Evolutionary conservation across 53 echinoderm and acorn worm genomes (phyloP), one percentile per base, ranked within the genome.

Genomic region (Crossaster papposus): DNA sequence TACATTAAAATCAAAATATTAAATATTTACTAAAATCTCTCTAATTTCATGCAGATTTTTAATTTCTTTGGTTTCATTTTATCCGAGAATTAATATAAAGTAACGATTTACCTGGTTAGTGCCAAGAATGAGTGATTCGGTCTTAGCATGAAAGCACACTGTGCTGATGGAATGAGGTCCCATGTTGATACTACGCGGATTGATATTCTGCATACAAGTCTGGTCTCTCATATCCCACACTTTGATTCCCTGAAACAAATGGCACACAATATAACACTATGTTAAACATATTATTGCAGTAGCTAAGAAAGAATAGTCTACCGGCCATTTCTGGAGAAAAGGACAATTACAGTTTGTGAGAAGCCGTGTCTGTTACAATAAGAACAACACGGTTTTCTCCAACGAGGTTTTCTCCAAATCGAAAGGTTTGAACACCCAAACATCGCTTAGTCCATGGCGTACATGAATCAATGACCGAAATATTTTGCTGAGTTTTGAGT

Each of bases 191-290:
- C 90, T 95, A 22, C 97, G 78, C 9, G 95, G 95, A 70, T 95
- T 95, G 82, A 97, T 95, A 72, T 94, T 95, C 89, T 97, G 97
- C 28, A 95, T 77, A 70, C 97, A 97, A 20, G 95, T 94, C 78
- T 97, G 97, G 79, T 97, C 97, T 58, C 97, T 74, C 95, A 97
- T 97, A 52, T 97, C 97, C 97, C 97, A 97, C 14, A 97, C 97
- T 92, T 97, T 97, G 89, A 97, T 94, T 22, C 95, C 95, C 97
- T 97, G 93, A 18, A 83, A 89, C 6, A 38, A 64, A 77, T 54
- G 53, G 78, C 11, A 55, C 24, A 85, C 14, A 52, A 53, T 3
- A 53, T 4, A 29, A 52, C 30, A 63, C 4, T 22, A 29, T 29
- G 33, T 30, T 5, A 5, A 81, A 81, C 14, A 34, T 22, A 9